Percentiles rank a stretch among this genome's conserved stretches.
Evolutionary conservation across 2,888 invertebrate species (phyloP).

Genomic region (Mycalesis mineus): DNA sequence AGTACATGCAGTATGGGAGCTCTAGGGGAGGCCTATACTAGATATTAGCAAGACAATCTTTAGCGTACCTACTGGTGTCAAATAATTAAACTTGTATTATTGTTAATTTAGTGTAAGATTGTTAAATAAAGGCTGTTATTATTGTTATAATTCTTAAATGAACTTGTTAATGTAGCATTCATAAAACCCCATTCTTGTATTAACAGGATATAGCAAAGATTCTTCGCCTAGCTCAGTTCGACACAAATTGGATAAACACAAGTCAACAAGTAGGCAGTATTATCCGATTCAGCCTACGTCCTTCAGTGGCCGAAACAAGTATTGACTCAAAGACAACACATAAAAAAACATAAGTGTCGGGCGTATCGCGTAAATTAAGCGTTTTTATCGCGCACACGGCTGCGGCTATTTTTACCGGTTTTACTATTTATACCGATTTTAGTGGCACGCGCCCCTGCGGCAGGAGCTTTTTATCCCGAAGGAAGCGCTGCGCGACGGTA

Average conservation of each 20-base stretch:
- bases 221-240: not conserved
- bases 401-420: conserved; percentile 66
- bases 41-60: too few species aligned
- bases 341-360: conserved; percentile 74
- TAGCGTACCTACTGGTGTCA: too few species aligned
- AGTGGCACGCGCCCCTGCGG: conserved; percentile 62
- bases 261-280: not conserved
- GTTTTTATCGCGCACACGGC: conserved; percentile 65
- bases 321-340: conserved; percentile 75
- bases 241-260: not conserved
- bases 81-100: too few species aligned
- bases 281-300: conserved; percentile 27
- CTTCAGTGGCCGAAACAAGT: conserved; percentile 55
- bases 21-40: too few species aligned
- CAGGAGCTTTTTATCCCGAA: conserved; percentile 54
- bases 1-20: too few species aligned
- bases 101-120: too few species aligned
- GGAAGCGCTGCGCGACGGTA: conserved; percentile 39
- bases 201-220: not conserved
- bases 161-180: too few species aligned
- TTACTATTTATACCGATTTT: conserved; percentile 53
- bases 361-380: conserved; percentile 72
- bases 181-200: too few species aligned
- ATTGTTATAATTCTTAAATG: too few species aligned
- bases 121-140: too few species aligned